Percentiles rank a stretch among this genome's conserved stretches.
Conservation (phyloP, 2,888 invertebrate genomes). For the Drosophila neonasuta region DNA sequence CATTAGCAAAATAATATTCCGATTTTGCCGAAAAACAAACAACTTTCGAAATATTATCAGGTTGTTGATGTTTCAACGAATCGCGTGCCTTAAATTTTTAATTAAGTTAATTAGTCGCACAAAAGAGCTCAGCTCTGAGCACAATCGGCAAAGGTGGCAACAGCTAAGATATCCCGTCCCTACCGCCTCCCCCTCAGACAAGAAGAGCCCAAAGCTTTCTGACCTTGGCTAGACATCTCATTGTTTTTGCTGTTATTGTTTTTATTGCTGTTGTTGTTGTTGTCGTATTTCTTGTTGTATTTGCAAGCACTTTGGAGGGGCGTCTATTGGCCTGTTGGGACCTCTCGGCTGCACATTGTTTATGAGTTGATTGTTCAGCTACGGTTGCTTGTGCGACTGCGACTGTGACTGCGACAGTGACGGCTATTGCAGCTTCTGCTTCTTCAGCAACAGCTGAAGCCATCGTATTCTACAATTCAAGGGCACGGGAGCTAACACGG, state of each 20-base stretch:
- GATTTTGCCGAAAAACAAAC: constrained; percentile 49
- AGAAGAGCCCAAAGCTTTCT: constrained; percentile 51
- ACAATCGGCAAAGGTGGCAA: constrained; percentile 13
- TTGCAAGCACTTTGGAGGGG: constrained; percentile 48
- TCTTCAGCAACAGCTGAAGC: constrained; percentile 28
- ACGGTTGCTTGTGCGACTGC: constrained; percentile 22
- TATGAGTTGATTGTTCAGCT: constrained; percentile 73
- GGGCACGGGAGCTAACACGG: constrained; percentile 61
- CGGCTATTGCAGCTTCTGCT: constrained; percentile 15
- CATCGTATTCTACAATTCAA: constrained; percentile 62
- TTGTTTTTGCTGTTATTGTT: constrained; percentile 21
- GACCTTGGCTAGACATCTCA: constrained; percentile 47
- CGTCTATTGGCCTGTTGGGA: constrained; percentile 53
- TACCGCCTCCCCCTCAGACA: constrained; percentile 5
- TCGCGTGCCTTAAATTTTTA: constrained; percentile 70
- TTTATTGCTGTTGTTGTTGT: constrained; percentile 21
- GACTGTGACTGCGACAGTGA: constrained; percentile 3
- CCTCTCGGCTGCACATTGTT: constrained; percentile 73
- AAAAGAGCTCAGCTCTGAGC: constrained; percentile 42
- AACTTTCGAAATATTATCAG: constrained; percentile 62
- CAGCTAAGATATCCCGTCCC: constrained; percentile 1
- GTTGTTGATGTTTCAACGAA: constrained; percentile 57
- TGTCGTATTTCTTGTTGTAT: constrained; percentile 22
- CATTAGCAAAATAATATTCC: constrained; percentile 49
- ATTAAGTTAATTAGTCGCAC: constrained; percentile 70